phyloP scores from a whole-genome alignment of 2,888 invertebrate species.

The Leucania comma region DNA sequence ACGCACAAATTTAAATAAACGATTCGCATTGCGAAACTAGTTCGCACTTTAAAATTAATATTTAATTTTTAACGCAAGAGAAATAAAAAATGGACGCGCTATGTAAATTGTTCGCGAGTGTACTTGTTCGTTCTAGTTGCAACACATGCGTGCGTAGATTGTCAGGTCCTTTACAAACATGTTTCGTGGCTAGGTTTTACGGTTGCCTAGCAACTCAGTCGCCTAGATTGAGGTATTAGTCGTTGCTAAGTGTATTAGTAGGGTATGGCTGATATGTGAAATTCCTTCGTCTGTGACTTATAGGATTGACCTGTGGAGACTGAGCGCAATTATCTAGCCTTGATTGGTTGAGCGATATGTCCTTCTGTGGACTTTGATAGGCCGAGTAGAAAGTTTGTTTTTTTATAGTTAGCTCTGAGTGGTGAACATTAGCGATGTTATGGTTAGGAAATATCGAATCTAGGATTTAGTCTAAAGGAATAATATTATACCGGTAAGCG shows the following conservation, averaged over 20 bases:
- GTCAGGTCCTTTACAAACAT: constrained; percentile 42
- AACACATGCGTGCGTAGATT: constrained; percentile 36
- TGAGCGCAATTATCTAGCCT: constrained; percentile 30
- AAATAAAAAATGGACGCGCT: constrained; percentile 37
- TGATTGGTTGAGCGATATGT: constrained; percentile 26
- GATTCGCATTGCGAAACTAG: constrained; percentile 50
- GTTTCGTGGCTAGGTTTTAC: constrained; percentile 31
- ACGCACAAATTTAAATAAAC: constrained; percentile 49
- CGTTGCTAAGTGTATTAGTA: constrained; percentile 33
- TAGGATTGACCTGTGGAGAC: constrained; percentile 8
- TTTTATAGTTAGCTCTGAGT: not conserved
- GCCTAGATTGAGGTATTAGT: constrained; percentile 24
- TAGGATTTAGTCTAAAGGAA: too few relatives aligned
- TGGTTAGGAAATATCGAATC: too few relatives aligned
- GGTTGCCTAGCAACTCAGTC: constrained; percentile 47
- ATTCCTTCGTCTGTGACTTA: constrained; percentile 39
- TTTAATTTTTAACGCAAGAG: constrained; percentile 57
- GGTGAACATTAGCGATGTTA: not conserved
- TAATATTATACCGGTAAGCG: too few relatives aligned
- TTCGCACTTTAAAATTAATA: constrained; percentile 53
- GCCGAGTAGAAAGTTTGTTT: constrained; percentile 37
- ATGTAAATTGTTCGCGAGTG: constrained; percentile 53
- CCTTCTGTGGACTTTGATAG: constrained; percentile 23
- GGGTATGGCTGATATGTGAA: constrained; percentile 31
- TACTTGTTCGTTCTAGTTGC: constrained; percentile 52